phyloP scores from a whole-genome alignment of 2,113 vertebrate species.

The Malurus cyaneus region DNA sequence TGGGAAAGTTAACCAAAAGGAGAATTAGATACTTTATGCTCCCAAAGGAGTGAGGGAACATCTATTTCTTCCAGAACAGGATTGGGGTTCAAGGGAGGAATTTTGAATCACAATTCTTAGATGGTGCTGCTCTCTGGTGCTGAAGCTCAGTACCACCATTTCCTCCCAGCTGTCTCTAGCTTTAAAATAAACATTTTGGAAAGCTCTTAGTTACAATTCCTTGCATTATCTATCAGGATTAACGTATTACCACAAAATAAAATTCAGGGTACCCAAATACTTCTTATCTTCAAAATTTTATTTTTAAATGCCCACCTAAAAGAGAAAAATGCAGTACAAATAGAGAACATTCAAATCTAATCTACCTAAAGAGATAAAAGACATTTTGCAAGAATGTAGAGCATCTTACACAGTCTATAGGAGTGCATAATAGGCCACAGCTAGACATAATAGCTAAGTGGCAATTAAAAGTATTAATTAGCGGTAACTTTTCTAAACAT shows the following conservation, averaged over 20 bases:
- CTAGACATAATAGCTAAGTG: background rate
- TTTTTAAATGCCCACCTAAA: background rate
- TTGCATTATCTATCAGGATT: background rate
- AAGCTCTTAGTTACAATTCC: background rate
- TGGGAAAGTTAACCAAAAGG: background rate
- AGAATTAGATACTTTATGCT: background rate
- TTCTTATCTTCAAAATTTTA: background rate
- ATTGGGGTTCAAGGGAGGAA: background rate
- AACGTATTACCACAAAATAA: background rate
- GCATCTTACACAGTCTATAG: background rate
- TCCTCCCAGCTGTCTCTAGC: background rate
- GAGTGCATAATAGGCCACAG: background rate
- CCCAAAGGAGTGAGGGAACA: background rate
- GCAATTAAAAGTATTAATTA: background rate
- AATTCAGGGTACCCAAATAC: background rate
- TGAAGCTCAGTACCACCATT: conserved; percentile 51
- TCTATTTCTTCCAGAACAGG: background rate
- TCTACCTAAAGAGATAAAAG: background rate
- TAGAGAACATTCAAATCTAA: background rate
- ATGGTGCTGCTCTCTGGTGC: conserved; percentile 68
- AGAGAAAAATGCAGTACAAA: background rate
- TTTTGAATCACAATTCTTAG: background rate
- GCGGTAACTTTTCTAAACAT: background rate
- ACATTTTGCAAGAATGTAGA: background rate
- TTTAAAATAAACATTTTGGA: background rate